Evolutionary conservation across 1,140 invertebrate genomes (phyloP), one percentile per base, ranked within the genome.

Genomic region (Nixonia krombeini): DNA sequence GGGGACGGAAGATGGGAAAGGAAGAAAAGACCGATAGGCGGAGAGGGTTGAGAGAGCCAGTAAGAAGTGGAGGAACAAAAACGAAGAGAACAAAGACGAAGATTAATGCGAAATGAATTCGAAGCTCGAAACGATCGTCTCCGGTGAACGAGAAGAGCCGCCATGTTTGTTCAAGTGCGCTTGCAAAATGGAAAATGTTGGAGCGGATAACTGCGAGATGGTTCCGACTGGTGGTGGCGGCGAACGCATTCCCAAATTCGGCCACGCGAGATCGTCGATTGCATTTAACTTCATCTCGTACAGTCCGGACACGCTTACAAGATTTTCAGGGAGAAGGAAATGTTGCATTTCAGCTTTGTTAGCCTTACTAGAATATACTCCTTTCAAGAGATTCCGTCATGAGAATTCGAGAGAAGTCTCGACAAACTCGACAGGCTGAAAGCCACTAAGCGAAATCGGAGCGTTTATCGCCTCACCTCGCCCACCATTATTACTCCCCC

Each of bases 71-170:
- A 67, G 74, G 78, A 76, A 79, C 67, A 72, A 72, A 76, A 79
- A 71, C 70, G 71, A 73, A 71, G 31, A 72, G 72, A 75, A 74
- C 70, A 78, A 73, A 73, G 76, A 80, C 76, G 69, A 75, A 78
- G 78, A 80, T 80, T 79, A 79, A 80, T 79, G 79, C 75, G 76
- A 79, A 75, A 79, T 72, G 78, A 80, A 81, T 80, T 79, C 70
- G 53, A 71, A 59, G 40, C 29, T 57, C 46, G 42, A 63, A 55
- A 50, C 46, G 40, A 58, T 69, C 38, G 40, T 44, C 41, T 55
- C 56, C 18, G 57, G 40, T 51, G 38, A 49, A 65, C 62, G 61
- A 74, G 64, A 67, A 57, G 57, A 41, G 9, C 55, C 62, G 72
- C 73, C 74, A 76, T 74, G 44, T 70, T 72, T n/a, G n/a, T n/a